phyloP scores from a whole-genome alignment of 2,113 vertebrate species.

The Vimba vimba region DNA sequence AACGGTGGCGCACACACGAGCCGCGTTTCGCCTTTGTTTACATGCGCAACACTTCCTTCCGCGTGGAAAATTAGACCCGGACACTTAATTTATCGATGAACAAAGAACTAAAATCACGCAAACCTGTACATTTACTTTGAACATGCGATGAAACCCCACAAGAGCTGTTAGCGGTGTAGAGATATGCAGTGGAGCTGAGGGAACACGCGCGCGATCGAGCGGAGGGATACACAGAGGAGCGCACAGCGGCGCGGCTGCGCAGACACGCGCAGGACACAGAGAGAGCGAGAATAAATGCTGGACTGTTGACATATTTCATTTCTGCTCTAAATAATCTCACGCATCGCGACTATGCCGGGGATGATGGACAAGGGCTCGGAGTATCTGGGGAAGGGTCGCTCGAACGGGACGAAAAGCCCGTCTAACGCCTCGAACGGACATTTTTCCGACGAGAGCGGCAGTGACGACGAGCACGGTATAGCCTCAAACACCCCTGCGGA shows the following conservation, averaged over 20 bases:
- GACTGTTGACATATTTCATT: slow-evolving; percentile 48
- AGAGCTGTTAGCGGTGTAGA: neutral
- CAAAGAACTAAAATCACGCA: neutral
- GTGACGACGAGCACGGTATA: slow-evolving; percentile 94
- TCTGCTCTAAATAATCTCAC: slow-evolving; percentile 5
- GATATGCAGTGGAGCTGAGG: neutral
- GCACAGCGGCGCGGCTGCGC: slow-evolving; percentile 61
- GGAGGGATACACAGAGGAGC: slow-evolving; percentile 61
- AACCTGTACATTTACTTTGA: neutral
- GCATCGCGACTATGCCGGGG: slow-evolving; percentile 81
- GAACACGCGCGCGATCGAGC: slow-evolving; percentile 27
- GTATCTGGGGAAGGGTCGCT: slow-evolving; percentile 85
- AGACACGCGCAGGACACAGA: slow-evolving; percentile 42
- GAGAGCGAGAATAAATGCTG: slow-evolving; percentile 43
- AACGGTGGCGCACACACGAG: slow-evolving; percentile 36
- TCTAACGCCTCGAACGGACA: slow-evolving; percentile 88
- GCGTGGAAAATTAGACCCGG: slow-evolving; percentile 59
- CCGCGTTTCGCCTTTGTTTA: slow-evolving; percentile 42
- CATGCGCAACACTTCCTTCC: slow-evolving; percentile 65
- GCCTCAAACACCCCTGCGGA: slow-evolving; percentile 76
- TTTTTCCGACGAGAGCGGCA: slow-evolving; percentile 90
- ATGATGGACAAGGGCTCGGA: slow-evolving; percentile 94
- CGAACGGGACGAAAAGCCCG: slow-evolving; percentile 88
- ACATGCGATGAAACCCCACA: neutral
- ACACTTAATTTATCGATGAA: no score